phyloP scores from a whole-genome alignment of 2,797 vertebrate species.

The Zalophus californianus region DNA sequence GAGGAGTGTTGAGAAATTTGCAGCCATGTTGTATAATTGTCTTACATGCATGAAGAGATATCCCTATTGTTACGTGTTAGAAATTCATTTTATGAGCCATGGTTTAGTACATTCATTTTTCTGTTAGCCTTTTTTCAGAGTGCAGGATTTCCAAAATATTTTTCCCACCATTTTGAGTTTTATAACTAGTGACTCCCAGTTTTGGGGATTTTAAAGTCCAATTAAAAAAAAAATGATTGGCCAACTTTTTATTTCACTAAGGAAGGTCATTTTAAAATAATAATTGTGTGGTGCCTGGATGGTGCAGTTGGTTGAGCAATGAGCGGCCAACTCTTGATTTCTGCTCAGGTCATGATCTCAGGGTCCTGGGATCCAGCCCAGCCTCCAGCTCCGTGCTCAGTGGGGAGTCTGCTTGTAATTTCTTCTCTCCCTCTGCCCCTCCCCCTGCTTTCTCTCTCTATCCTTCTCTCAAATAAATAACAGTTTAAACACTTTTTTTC shows the following conservation, averaged over 20 bases:
- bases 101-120: background rate
- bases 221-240: background rate
- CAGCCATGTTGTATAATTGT: background rate
- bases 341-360: background rate
- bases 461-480: background rate
- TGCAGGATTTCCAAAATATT: conserved; percentile 28
- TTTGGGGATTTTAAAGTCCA: conserved; percentile 18
- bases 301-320: background rate
- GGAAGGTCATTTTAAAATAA: background rate
- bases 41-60: background rate
- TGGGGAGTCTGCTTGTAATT: background rate
- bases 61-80: background rate
- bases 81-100: background rate
- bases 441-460: background rate
- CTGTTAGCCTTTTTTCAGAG: background rate
- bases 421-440: background rate
- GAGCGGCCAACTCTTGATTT: background rate
- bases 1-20: background rate
- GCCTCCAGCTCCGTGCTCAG: background rate
- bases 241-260: conserved; percentile 38
- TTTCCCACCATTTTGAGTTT: background rate
- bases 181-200: background rate
- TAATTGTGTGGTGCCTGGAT: background rate
- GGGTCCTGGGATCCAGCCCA: background rate
- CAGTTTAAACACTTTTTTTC: background rate